A percentile compares a stretch with the other conserved stretches of the same genome.
Conservation (phyloP, 2,113 vertebrate genomes). For the Brachirus orientalis region DNA sequence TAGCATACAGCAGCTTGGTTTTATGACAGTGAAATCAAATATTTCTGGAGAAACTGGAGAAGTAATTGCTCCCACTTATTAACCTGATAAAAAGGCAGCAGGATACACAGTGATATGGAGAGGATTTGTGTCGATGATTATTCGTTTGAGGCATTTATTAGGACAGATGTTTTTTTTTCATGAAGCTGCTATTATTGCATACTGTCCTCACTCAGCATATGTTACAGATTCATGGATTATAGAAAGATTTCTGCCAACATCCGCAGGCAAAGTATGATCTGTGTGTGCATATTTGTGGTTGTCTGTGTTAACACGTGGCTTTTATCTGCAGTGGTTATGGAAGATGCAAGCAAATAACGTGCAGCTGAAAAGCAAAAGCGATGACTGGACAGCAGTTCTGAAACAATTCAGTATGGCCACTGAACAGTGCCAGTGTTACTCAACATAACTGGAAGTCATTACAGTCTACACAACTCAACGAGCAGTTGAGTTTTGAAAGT, state of each 20-base stretch:
- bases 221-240: constrained; percentile 8
- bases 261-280: constrained; percentile 15
- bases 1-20: too few relatives aligned
- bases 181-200: too few relatives aligned
- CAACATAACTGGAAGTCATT: too few relatives aligned
- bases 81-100: too few relatives aligned
- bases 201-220: constrained; percentile 8
- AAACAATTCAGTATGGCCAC: too few relatives aligned
- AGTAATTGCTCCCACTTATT: too few relatives aligned
- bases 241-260: constrained; percentile 19
- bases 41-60: too few relatives aligned
- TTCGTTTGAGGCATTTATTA: background rate
- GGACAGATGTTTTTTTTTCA: too few relatives aligned
- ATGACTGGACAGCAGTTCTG: background rate
- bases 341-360: constrained; percentile 1
- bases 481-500: too few relatives aligned
- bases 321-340: too few relatives aligned
- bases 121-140: background rate
- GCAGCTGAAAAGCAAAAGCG: constrained; percentile 4
- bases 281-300: constrained; percentile 18
- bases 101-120: background rate
- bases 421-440: too few relatives aligned
- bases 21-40: too few relatives aligned
- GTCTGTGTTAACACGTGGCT: constrained; percentile 3
- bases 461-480: background rate